Conservation (phyloP, 30 jellyfish, hydroid and myxozoan genomes). For the Calvadosia cruxmelitensis region DNA sequence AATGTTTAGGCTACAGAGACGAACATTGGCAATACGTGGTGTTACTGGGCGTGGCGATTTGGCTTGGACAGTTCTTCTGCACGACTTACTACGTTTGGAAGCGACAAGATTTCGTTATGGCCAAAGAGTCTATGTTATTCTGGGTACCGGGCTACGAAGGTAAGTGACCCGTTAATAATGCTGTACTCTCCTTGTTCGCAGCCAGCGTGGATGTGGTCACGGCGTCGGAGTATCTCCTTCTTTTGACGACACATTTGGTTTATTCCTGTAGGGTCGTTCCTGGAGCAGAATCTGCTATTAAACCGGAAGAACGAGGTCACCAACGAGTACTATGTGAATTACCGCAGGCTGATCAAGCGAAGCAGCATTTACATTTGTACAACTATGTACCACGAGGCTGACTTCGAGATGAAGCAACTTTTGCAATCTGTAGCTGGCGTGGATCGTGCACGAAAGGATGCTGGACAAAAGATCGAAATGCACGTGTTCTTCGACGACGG, state of each 20-base stretch:
- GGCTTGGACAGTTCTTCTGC: constrained; percentile 90
- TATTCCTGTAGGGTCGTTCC: constrained; percentile 38
- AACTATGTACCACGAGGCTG: constrained; percentile 94
- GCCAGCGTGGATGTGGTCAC: too few species aligned
- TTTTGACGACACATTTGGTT: too few species aligned
- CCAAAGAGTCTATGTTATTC: constrained; percentile 78
- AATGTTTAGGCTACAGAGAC: constrained; percentile 27
- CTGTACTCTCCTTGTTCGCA: too few species aligned
- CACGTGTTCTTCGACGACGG: constrained; percentile 91
- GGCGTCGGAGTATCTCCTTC: too few species aligned
- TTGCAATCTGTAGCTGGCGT: constrained; percentile 67
- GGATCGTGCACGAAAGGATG: constrained; percentile 73
- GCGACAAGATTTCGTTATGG: constrained; percentile 87
- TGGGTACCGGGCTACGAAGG: constrained; percentile 90
- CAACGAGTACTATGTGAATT: constrained; percentile 61
- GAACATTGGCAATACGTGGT: constrained; percentile 45
- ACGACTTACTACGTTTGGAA: constrained; percentile 91
- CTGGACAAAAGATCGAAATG: constrained; percentile 66
- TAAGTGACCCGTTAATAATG: too few species aligned
- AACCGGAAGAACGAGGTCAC: constrained; percentile 85
- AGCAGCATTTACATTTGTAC: constrained; percentile 81
- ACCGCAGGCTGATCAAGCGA: constrained; percentile 54
- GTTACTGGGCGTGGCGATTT: constrained; percentile 59
- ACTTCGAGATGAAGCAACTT: constrained; percentile 76
- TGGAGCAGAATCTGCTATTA: constrained; percentile 68